Percentiles rank a stretch among this genome's conserved stretches.
These are phyloP conservation scores for Dione vanillae DNA, from an alignment of 2,888 invertebrate species.

Conservation along the genomic window DNA sequence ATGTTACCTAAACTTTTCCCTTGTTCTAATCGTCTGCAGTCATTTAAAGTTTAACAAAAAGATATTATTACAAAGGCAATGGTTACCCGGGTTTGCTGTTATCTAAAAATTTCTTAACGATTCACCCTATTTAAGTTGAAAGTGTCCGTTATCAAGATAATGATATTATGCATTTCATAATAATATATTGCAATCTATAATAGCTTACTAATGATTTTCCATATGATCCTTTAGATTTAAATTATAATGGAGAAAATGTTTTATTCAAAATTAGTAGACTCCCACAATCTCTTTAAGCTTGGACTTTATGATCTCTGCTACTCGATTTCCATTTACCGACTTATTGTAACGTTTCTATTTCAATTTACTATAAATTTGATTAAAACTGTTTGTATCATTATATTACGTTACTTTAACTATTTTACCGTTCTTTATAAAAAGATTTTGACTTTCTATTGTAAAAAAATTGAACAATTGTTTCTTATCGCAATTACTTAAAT, in stretches of 20 bases:
- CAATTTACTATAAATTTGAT: too few relatives aligned
- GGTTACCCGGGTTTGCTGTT: constrained; percentile 12
- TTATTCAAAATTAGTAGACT: neutral
- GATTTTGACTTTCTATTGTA: too few relatives aligned
- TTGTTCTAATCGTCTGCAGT: constrained; percentile 20
- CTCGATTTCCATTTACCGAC: too few relatives aligned
- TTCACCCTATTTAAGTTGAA: neutral
- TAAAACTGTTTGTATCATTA: too few relatives aligned
- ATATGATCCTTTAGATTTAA: neutral
- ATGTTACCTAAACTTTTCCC: constrained; percentile 19
- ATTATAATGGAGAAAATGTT: neutral
- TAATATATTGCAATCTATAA: neutral
- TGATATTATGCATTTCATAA: neutral
- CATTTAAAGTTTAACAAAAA: constrained; percentile 24
- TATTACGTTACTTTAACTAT: too few relatives aligned
- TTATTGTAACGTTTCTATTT: too few relatives aligned
- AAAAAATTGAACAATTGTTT: too few relatives aligned
- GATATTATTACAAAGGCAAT: constrained; percentile 5
- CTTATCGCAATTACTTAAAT: too few relatives aligned
- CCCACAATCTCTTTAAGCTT: too few relatives aligned
- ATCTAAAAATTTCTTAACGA: neutral
- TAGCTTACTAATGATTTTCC: neutral
- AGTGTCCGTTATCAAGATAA: neutral
- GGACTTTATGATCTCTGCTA: too few relatives aligned
- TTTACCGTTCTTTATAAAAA: too few relatives aligned